Evolutionary conservation across 2,797 vertebrate species (phyloP).

Genomic region (Sitta carolinensis): DNA sequence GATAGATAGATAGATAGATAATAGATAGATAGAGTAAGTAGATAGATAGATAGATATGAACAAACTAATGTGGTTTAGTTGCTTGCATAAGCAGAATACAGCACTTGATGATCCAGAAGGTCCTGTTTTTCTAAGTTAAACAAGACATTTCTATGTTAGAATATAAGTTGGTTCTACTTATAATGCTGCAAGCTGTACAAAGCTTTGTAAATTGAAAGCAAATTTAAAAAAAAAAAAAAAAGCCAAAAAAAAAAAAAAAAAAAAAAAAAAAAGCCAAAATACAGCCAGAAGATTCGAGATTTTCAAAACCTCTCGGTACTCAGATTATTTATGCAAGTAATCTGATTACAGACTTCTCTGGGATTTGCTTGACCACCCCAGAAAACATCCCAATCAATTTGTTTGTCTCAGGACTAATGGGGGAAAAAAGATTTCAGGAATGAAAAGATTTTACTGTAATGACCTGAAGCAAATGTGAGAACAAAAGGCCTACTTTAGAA

Average conservation of each 20-base stretch:
- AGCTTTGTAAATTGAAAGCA: neutral
- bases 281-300: neutral
- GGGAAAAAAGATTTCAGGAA: slow-evolving; percentile 24
- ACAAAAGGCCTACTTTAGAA: neutral
- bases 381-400: slow-evolving; percentile 47
- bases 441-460: slow-evolving; percentile 52
- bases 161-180: neutral
- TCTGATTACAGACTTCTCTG: slow-evolving; percentile 48
- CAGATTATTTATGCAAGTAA: neutral
- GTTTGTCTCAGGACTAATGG: slow-evolving; percentile 35
- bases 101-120: neutral
- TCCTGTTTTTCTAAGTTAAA: neutral
- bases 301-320: neutral
- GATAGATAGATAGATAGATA: neutral
- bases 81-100: neutral
- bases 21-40: neutral
- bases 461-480: slow-evolving; percentile 38
- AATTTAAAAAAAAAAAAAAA: neutral
- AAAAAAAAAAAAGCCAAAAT: neutral
- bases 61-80: neutral
- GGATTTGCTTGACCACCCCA: slow-evolving; percentile 26
- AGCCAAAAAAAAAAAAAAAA: neutral
- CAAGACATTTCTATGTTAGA: neutral
- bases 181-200: neutral
- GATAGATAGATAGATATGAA: neutral